These are phyloP conservation scores for Jaculus jaculus DNA, from an alignment of 2,113 vertebrate species.

Conservation along the genomic window DNA sequence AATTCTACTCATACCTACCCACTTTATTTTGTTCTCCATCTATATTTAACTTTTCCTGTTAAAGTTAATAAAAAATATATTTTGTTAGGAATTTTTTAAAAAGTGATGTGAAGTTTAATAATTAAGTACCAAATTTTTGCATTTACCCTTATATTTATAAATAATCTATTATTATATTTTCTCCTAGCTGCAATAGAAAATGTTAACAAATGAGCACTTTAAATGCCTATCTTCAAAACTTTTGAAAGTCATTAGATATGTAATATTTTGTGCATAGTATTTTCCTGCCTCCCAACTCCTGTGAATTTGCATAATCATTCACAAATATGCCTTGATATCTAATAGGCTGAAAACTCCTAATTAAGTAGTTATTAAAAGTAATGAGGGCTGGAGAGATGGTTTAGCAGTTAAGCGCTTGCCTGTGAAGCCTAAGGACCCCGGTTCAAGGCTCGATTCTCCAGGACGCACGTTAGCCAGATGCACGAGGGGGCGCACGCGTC, in stretches of 20 bases:
- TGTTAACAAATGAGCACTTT: not conserved
- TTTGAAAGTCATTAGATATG: slow-evolving; percentile 38
- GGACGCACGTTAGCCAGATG: too few species aligned
- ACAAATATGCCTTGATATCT: slow-evolving; percentile 40
- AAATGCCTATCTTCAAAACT: too few species aligned
- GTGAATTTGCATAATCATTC: not conserved
- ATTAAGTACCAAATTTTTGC: not conserved
- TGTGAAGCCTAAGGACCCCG: too few species aligned
- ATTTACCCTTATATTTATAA: not conserved
- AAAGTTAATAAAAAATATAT: not conserved
- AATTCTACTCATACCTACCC: not conserved
- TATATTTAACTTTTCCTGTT: not conserved
- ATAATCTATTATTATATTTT: not conserved
- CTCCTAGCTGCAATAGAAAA: not conserved
- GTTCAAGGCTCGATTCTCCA: too few species aligned
- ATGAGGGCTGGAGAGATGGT: not conserved
- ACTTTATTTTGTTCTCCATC: not conserved
- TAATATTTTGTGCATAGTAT: slow-evolving; percentile 56
- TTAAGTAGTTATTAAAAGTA: slow-evolving; percentile 52
- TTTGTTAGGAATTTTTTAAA: slow-evolving; percentile 8
- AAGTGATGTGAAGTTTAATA: not conserved
- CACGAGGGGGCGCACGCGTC: too few species aligned
- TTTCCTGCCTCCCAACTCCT: not conserved
- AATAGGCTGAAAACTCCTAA: slow-evolving; percentile 14
- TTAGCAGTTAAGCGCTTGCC: too few species aligned